These are phyloP conservation scores for Drosophila kepulauana DNA, from an alignment of 1,140 invertebrate genomes.

Conservation along the genomic window DNA sequence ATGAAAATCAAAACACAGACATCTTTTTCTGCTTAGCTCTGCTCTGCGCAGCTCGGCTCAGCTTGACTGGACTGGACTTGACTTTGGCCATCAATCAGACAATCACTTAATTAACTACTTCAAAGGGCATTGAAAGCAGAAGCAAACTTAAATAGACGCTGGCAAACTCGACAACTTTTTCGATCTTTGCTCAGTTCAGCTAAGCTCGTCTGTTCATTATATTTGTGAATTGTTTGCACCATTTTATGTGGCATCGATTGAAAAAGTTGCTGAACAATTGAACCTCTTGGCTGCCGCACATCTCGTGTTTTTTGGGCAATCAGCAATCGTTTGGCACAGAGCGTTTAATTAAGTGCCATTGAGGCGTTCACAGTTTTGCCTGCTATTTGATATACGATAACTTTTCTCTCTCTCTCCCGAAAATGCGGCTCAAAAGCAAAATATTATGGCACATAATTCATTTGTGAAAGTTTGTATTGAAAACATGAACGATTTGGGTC, in stretches of 20 bases:
- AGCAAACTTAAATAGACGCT: constrained; percentile 37
- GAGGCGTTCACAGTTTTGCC: neutral
- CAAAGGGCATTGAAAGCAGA: constrained; percentile 43
- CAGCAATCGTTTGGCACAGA: constrained; percentile 35
- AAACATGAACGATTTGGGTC: constrained; percentile 52
- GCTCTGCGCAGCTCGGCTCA: constrained; percentile 24
- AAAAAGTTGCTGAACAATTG: constrained; percentile 55
- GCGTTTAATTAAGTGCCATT: constrained; percentile 60
- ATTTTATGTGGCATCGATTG: constrained; percentile 69
- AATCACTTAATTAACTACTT: constrained; percentile 81
- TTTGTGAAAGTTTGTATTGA: constrained; percentile 56
- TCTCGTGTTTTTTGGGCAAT: constrained; percentile 39
- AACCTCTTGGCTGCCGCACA: constrained; percentile 36
- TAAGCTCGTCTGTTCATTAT: constrained; percentile 34
- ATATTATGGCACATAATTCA: constrained; percentile 71
- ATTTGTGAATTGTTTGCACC: constrained; percentile 48
- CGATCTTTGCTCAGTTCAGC: constrained; percentile 30
- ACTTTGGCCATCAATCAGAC: constrained; percentile 66
- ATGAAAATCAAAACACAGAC: constrained; percentile 56
- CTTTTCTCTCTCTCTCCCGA: constrained; percentile 29
- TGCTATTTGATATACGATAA: constrained; percentile 18
- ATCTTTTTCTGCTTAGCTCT: constrained; percentile 16
- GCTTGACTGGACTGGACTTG: constrained; percentile 1
- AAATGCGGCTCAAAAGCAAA: constrained; percentile 43
- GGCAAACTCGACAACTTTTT: constrained; percentile 51